Base-by-base conservation (phyloP, 1,140 invertebrate species). In the Pseudobourletiella spinata region DNA sequence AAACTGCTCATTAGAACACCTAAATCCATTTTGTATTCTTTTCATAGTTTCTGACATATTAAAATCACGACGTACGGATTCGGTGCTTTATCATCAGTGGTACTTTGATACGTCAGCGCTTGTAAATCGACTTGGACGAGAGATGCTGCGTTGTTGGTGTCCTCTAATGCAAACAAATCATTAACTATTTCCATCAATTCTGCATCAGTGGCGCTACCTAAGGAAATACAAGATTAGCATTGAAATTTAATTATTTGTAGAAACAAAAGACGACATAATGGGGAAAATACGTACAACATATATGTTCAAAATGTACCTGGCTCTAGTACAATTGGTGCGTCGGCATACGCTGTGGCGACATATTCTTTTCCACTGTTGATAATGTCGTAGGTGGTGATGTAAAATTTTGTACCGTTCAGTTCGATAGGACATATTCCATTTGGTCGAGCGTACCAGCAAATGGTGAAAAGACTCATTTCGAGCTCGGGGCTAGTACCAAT, bases 401-500 rank as follows among this genome's bases (percentile, higher is more conserved):
- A 16, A 14, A 68, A 8, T 46, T 28, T 25, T 44, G 83, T 82
- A 42, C 82, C 83, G 60, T 80, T 82, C n/a, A 89, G 74, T 39
- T 83, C 83, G 2, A 91, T 76, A 2, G 83, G 83, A 67, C 89
- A 92, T 24, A 81, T 77, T 58, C 79, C 75, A 66, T 88, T 84
- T 1, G 83, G 81, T 60, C 87, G 78, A 3, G 84, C 76, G 8
- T 88, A 75, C 72, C 86, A 91, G 71, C 90, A 93, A 8, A 91
- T 80, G 0, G 91, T 91, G 72, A 93, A 95, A 0, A 93, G 75
- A 15, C 91, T 86, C 75, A 97, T 83, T 77, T 96, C 92, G 66
- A 95, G 80, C 77, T 95, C 93, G 0, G 92, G 93, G 62, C 89
- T 92, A 3, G 89, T 92, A 26, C 92, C 92, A 63, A 95, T 80